phyloP scores from a whole-genome alignment of 2,888 invertebrate genomes.

The Chouioia cunea region DNA sequence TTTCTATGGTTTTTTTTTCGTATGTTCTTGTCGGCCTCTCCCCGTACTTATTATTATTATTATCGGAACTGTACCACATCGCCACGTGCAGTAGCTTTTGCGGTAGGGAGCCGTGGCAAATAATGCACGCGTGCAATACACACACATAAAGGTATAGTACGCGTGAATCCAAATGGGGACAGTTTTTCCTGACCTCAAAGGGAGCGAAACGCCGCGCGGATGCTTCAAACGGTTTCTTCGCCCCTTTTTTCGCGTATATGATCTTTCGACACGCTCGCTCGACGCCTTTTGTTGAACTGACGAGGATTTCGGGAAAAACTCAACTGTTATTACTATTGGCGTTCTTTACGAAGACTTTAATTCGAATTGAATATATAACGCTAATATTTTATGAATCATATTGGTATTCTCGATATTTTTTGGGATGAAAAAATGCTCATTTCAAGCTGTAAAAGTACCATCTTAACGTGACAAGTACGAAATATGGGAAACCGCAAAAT shows the following conservation, averaged over 20 bases:
- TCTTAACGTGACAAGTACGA: too few relatives aligned
- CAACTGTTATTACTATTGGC: conserved; percentile 34
- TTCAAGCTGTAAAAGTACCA: too few relatives aligned
- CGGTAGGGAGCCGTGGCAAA: conserved; percentile 1
- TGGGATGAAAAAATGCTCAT: too few relatives aligned
- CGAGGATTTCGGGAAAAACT: conserved; percentile 30
- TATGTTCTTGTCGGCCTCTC: neutral
- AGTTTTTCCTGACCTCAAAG: conserved; percentile 15
- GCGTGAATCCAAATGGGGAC: neutral
- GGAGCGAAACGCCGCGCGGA: conserved; percentile 29
- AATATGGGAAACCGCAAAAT: too few relatives aligned
- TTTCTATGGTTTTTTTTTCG: conserved; percentile 19
- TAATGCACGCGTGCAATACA: neutral
- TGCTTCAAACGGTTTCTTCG: conserved; percentile 28
- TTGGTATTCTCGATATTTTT: too few relatives aligned
- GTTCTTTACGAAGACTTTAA: conserved; percentile 38
- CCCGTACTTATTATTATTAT: conserved; percentile 9
- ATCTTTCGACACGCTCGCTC: conserved; percentile 10
- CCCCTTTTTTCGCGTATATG: conserved; percentile 12
- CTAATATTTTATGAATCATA: conserved; percentile 12
- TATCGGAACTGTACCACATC: conserved; percentile 9
- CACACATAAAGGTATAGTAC: too few relatives aligned
- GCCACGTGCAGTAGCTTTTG: conserved; percentile 8
- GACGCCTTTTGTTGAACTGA: neutral
- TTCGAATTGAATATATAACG: conserved; percentile 29